These are phyloP conservation scores for Anodontia alba DNA, from an alignment of 2,888 invertebrate species.

Conservation along the genomic window DNA sequence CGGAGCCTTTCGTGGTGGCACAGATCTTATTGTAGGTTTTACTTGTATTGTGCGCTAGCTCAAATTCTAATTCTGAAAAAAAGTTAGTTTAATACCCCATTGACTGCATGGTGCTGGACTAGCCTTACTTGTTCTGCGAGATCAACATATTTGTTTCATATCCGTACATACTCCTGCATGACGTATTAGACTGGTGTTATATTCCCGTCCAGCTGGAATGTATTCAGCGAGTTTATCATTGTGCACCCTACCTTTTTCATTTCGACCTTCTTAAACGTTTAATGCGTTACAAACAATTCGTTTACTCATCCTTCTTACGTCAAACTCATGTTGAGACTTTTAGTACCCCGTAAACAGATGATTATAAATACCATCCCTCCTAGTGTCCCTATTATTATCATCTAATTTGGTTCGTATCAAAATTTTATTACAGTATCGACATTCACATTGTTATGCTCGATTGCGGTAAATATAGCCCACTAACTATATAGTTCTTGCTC, in stretches of 20 bases:
- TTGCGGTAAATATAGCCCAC: slow-evolving; percentile 16
- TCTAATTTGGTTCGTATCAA: slow-evolving; percentile 8
- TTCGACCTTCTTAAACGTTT: slow-evolving; percentile 14
- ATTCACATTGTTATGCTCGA: slow-evolving; percentile 10
- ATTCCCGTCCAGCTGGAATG: no score
- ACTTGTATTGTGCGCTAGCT: no score
- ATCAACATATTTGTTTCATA: no score
- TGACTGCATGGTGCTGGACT: no score
- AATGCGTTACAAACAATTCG: neutral
- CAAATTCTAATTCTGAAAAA: no score
- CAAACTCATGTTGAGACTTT: slow-evolving; percentile 15
- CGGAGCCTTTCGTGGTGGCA: no score
- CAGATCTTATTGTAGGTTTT: no score
- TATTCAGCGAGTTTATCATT: no score
- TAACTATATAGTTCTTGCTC: slow-evolving; percentile 1
- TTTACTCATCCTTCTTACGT: slow-evolving; percentile 7
- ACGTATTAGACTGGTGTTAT: no score
- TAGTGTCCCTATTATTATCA: neutral
- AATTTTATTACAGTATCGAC: slow-evolving; percentile 17
- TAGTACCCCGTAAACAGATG: slow-evolving; percentile 16
- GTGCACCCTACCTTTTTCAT: neutral
- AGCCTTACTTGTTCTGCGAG: no score
- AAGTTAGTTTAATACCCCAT: no score
- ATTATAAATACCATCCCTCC: slow-evolving; percentile 13
- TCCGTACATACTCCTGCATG: no score